Percentiles rank a stretch among this genome's conserved stretches.
These are phyloP conservation scores for Diaprepes abbreviatus DNA, from an alignment of 2,888 invertebrate species.

Conservation along the genomic window DNA sequence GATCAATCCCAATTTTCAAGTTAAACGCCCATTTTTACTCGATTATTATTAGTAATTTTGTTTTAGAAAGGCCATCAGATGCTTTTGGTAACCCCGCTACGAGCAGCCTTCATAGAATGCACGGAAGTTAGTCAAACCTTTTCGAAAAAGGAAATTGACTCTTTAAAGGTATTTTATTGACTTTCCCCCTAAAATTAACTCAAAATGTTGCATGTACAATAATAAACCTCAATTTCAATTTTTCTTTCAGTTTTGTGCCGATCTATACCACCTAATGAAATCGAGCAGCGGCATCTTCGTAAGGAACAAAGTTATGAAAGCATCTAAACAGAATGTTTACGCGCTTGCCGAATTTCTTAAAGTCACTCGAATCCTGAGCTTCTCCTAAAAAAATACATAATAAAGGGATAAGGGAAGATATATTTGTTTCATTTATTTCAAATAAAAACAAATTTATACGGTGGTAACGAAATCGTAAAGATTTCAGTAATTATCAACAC, in stretches of 20 bases:
- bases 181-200: too few relatives aligned
- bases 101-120: constrained; percentile 77
- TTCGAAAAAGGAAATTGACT: constrained; percentile 63
- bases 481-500: background rate
- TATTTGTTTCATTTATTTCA: too few relatives aligned
- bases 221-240: too few relatives aligned
- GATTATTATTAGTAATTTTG: too few relatives aligned
- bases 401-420: too few relatives aligned
- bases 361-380: constrained; percentile 75
- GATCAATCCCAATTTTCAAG: too few relatives aligned
- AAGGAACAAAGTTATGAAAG: constrained; percentile 70
- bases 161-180: constrained; percentile 53
- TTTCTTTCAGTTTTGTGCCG: constrained; percentile 77
- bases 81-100: constrained; percentile 77
- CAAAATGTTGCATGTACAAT: too few relatives aligned
- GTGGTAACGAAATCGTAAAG: constrained; percentile 13
- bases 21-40: too few relatives aligned
- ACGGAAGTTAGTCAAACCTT: constrained; percentile 84
- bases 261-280: constrained; percentile 72
- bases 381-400: constrained; percentile 74
- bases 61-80: constrained; percentile 63
- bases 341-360: constrained; percentile 74
- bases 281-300: constrained; percentile 75
- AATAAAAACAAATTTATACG: too few relatives aligned
- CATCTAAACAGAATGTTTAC: constrained; percentile 73